Conservation (phyloP, 2,113 vertebrate genomes). For the Varanus komodoensis region DNA sequence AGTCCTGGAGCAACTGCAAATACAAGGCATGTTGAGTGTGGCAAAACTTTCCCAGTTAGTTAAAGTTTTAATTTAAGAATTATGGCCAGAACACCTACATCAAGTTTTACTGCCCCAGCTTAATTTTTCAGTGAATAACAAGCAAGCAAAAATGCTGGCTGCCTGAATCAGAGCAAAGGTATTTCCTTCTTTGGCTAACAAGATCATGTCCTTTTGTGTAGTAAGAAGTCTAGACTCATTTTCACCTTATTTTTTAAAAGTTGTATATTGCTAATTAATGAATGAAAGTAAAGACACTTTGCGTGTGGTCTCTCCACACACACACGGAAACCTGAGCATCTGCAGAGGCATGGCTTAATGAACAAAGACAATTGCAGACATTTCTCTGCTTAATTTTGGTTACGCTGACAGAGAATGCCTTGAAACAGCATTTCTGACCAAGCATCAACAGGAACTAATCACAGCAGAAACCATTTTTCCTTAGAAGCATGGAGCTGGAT, state of each 20-base stretch:
- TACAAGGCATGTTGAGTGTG: no score
- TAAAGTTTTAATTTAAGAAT: background rate
- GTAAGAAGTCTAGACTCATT: background rate
- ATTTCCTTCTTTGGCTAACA: background rate
- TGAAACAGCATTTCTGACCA: conserved; percentile 78
- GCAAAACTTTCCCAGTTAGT: background rate
- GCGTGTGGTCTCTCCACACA: conserved; percentile 19
- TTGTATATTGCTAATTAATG: conserved; percentile 60
- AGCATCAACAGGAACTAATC: conserved; percentile 81
- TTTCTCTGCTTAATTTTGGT: conserved; percentile 81
- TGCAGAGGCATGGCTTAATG: conserved; percentile 81
- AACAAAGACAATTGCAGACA: conserved; percentile 81
- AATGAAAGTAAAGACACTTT: conserved; percentile 59
- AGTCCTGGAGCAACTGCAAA: background rate
- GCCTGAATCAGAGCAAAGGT: background rate
- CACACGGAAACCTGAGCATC: conserved; percentile 75
- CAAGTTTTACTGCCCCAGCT: background rate
- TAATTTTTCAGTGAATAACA: background rate
- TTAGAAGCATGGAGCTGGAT: conserved; percentile 68
- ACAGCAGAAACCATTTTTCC: conserved; percentile 80
- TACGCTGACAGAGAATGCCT: conserved; percentile 82
- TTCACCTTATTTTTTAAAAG: conserved; percentile 26
- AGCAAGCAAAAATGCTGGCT: background rate
- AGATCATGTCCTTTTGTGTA: background rate
- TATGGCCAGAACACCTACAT: background rate